phyloP scores from a whole-genome alignment of 2,888 invertebrate genomes.

The Notodonta ziczac region DNA sequence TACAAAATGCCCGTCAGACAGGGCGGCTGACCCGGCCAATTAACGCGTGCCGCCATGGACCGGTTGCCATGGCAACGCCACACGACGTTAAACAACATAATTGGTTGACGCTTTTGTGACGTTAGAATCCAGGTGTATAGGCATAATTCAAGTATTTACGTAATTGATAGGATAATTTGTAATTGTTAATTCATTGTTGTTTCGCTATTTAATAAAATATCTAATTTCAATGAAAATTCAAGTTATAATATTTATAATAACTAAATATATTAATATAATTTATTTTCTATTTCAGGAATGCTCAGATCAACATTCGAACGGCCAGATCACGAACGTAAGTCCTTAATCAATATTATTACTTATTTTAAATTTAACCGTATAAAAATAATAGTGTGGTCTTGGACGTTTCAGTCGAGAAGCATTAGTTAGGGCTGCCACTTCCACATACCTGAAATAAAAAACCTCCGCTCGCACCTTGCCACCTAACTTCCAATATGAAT shows the following conservation, averaged over 20 bases:
- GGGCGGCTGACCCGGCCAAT: slow-evolving; percentile 68
- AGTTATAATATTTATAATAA: too few relatives aligned
- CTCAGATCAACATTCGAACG: slow-evolving; percentile 81
- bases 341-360: slow-evolving; percentile 7
- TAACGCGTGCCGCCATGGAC: slow-evolving; percentile 63
- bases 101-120: slow-evolving; percentile 57
- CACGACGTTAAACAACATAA: slow-evolving; percentile 75
- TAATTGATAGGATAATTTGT: too few relatives aligned
- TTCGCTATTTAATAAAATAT: background rate
- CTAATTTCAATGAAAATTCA: too few relatives aligned
- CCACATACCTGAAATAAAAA: background rate
- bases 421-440: background rate
- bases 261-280: background rate
- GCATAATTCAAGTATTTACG: too few relatives aligned
- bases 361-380: slow-evolving; percentile 6
- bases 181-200: background rate
- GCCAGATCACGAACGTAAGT: slow-evolving; percentile 83
- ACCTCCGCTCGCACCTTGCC: slow-evolving; percentile 10
- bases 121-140: background rate
- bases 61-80: slow-evolving; percentile 64
- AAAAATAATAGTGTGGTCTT: too few relatives aligned
- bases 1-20: slow-evolving; percentile 63
- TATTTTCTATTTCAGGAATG: slow-evolving; percentile 66
- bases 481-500: slow-evolving; percentile 22
- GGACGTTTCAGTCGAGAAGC: too few relatives aligned